Evolutionary conservation across 1,140 invertebrate genomes (phyloP), one percentile per base, ranked within the genome.

Genomic region (Mercenaria mercenaria): DNA sequence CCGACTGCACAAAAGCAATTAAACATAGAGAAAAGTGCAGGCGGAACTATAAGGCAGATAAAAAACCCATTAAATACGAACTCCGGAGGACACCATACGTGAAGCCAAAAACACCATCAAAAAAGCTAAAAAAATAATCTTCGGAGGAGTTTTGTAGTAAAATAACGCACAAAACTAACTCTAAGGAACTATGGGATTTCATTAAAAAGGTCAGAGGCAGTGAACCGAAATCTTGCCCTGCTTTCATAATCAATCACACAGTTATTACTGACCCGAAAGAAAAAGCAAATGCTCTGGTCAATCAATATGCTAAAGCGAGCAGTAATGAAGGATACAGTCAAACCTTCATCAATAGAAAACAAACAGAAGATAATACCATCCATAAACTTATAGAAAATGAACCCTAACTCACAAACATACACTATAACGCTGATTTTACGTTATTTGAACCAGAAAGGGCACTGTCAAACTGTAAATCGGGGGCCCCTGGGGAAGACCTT

Each of bases 201-300:
- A 32, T 77, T 20, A 23, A 13, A 23, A 29, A 29, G 15, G 56
- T 80, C 4, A 32, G 56, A 56, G 77, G 50, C 3, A 50, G 15
- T 26, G 39, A 23, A 59, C 77, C 47, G 15, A 6, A 18, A 18
- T 47, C 8, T 34, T 47, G 6, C 20, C 77, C 77, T 20, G 34
- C 20, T 23, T 80, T 80, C 32, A n/a, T 29, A n/a, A 77, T 77
- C 18, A 47, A 47, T 47, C 10, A 77, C 13, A 26, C 43, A 77
- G 8, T 56, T 34, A 52, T 80, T 11, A 59, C 43, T 20, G 26
- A 52, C 4, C 15, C 47, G 20, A 39, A 32, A 29, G 77, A 80
- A 32, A 80, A 80, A 80, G 77, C 77, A 10, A 80, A 41, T 15
- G 50, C 50, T 4, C 34, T 80, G 18, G 74, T 77, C n/a, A 23